A percentile compares a stretch with the other conserved stretches of the same genome.
phyloP scores from a whole-genome alignment of 2,113 vertebrate species.

The Trichechus manatus region DNA sequence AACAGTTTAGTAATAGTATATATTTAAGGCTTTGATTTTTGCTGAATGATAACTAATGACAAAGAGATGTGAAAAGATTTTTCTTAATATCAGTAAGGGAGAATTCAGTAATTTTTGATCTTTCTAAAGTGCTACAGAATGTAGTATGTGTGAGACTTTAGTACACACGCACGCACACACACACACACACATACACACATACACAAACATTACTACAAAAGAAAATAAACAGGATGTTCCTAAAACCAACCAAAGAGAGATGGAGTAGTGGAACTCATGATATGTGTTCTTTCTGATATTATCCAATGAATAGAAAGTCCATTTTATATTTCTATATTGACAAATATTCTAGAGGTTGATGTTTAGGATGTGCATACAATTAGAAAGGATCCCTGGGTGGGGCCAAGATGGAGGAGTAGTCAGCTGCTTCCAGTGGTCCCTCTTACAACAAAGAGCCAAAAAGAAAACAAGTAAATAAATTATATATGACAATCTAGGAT shows the following conservation, averaged over 20 bases:
- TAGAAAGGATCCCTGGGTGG: neutral
- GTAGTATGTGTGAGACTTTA: neutral
- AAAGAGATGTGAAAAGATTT: slow-evolving; percentile 10
- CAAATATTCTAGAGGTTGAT: neutral
- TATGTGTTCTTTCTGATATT: neutral
- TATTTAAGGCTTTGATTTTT: slow-evolving; percentile 22
- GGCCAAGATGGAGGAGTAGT: too few relatives aligned
- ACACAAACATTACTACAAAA: neutral
- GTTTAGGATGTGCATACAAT: neutral
- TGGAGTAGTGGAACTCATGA: neutral
- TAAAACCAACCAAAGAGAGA: neutral
- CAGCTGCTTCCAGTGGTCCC: too few relatives aligned
- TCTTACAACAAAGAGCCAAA: too few relatives aligned
- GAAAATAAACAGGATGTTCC: neutral
- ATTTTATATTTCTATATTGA: neutral
- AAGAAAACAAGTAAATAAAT: too few relatives aligned
- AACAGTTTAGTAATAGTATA: neutral
- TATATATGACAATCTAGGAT: too few relatives aligned
- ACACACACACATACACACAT: neutral
- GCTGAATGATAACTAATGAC: neutral
- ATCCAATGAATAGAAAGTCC: neutral
- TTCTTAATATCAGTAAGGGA: neutral
- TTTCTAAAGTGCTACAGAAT: neutral
- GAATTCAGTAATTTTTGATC: slow-evolving; percentile 21
- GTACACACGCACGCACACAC: neutral